phyloP scores from a whole-genome alignment of 2,888 invertebrate species.

The Cosmia trapezina region DNA sequence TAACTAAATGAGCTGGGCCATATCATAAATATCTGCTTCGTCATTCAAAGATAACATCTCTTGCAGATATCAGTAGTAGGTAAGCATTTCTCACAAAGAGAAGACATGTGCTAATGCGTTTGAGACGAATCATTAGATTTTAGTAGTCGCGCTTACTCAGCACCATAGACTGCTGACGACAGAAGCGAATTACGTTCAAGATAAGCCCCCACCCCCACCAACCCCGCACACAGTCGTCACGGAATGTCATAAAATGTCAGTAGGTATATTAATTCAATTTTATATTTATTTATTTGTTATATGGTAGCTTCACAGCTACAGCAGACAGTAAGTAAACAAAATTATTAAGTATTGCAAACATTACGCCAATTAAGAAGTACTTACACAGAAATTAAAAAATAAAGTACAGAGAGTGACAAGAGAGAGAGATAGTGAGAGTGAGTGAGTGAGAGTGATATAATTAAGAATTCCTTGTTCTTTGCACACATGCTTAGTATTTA shows the following conservation, averaged over 20 bases:
- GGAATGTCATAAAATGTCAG: conserved; percentile 25
- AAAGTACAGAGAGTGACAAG: no score
- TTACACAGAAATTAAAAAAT: no score
- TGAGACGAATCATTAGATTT: conserved; percentile 19
- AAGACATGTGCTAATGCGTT: neutral
- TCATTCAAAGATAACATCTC: conserved; percentile 4
- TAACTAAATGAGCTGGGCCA: neutral
- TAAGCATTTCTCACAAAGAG: neutral
- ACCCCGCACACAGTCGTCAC: neutral
- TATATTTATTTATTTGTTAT: no score
- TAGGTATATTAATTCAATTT: neutral
- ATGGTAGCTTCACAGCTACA: no score
- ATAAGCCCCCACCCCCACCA: conserved; percentile 10
- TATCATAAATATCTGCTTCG: conserved; percentile 4
- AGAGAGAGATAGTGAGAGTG: no score
- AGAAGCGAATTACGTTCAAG: conserved; percentile 17
- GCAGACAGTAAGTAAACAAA: no score
- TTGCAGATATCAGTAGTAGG: conserved; percentile 5
- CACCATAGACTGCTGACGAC: conserved; percentile 1
- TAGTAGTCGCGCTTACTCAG: conserved; percentile 1
- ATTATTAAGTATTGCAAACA: no score
- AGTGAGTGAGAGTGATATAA: no score
- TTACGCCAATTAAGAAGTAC: no score
- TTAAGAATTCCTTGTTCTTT: conserved; percentile 2
- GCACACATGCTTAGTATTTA: neutral